A percentile compares a stretch with the other conserved stretches of the same genome.
Conservation (phyloP, 2,888 invertebrate species). For the Meteorus cinctellus region DNA sequence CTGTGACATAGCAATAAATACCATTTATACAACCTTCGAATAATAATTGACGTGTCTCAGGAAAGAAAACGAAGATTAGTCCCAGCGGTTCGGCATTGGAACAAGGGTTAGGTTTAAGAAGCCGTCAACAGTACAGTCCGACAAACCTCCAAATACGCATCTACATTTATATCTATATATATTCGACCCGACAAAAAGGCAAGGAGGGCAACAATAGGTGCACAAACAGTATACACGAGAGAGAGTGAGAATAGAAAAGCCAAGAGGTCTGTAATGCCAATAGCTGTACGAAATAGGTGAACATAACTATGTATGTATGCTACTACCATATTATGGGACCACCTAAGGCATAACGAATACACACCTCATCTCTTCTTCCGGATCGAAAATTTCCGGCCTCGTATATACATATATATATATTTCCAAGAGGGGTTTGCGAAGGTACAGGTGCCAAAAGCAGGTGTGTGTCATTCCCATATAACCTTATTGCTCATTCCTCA, state of each 20-base stretch:
- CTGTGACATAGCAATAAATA: not conserved
- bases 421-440: not conserved
- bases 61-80: conserved; percentile 4
- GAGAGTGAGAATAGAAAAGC: conserved; percentile 45
- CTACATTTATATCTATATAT: not conserved
- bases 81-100: conserved; percentile 10
- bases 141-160: not conserved
- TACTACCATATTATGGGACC: conserved; percentile 33
- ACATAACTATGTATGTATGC: conserved; percentile 29
- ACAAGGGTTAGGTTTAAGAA: conserved; percentile 5
- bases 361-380: conserved; percentile 14
- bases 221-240: not conserved
- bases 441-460: conserved; percentile 36
- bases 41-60: conserved; percentile 9
- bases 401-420: not conserved
- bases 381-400: conserved; percentile 16
- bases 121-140: not conserved
- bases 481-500: conserved; percentile 19
- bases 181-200: not conserved
- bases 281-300: conserved; percentile 23
- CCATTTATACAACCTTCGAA: not conserved
- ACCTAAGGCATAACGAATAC: conserved; percentile 9
- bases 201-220: not conserved
- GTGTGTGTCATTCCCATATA: conserved; percentile 20
- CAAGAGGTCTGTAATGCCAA: conserved; percentile 26